Base-by-base conservation (phyloP, 2,888 invertebrate species). In the Metellina segmentata region DNA sequence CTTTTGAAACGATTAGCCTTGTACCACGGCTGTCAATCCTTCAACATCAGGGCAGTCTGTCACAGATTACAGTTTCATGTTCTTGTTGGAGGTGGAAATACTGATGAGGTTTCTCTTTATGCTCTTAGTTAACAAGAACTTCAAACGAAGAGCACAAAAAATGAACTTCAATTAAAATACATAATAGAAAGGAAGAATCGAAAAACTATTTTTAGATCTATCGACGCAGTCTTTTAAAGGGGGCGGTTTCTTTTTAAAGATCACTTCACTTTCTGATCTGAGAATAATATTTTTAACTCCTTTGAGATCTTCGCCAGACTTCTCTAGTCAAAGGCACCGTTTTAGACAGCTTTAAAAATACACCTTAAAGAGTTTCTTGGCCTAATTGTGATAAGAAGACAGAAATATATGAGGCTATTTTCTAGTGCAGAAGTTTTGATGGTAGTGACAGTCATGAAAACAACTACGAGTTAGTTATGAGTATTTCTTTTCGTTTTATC, bases 221-320 rank as follows among this genome's bases (percentile, higher is more conserved):
- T 61, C 70, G 20, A 52, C 71, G 75, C 81, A 81, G 51, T 72
- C 72, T 53, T 70, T 83, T 8, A 81, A 81, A 91, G 90, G 86
- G 90, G 90, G 90, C 81, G 90, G 90, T 86, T 91, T 70, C 90
- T 91, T 90, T 90, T 91, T 77, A 70, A 79, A 69, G 85, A 74
- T 9, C 75, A 69, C 79, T 69, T 72, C 72, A 77, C 81, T 91
- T 91, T 86, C 90, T 86, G 86, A 91, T 91, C 82, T 82, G 81
- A 78, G 75, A 86, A 81, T 71, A 86, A 86, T 86, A 91, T 91
- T 91, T 91, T 91, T 91, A 91, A 91, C 90, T 91, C 70, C 11
- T 86, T 74, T 61, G 79, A 90, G 85, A 86, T 85, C 81, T 81
- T 77, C 89, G 89, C 89, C 83, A 89, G 89, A 89, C 90, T 70